A percentile compares a stretch with the other conserved stretches of the same genome.
These are phyloP conservation scores for Glaucidium brasilianum DNA, from an alignment of 2,113 vertebrate species.

Conservation along the genomic window DNA sequence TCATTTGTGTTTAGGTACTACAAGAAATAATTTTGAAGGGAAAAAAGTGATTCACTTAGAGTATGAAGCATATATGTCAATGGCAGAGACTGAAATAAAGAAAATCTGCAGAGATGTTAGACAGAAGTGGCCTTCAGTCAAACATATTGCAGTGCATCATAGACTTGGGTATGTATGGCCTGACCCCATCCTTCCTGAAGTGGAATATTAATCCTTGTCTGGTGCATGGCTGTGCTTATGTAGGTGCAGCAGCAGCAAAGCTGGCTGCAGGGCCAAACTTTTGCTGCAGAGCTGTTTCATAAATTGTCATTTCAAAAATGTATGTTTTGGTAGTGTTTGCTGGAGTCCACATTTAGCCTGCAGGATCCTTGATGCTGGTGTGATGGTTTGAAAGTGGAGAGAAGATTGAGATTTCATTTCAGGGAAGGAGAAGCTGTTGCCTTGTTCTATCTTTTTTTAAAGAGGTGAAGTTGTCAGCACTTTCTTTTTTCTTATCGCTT, in stretches of 20 bases:
- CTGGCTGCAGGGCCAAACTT: not conserved
- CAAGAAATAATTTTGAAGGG: constrained; percentile 85
- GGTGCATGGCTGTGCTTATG: not conserved
- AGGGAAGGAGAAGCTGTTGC: not conserved
- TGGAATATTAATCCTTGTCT: not conserved
- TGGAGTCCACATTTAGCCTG: not conserved
- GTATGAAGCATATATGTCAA: constrained; percentile 88
- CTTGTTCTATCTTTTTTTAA: not conserved
- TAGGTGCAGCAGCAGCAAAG: not conserved
- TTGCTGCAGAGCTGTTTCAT: not conserved
- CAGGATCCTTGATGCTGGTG: not conserved
- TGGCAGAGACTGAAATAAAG: constrained; percentile 87
- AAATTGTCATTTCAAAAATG: not conserved
- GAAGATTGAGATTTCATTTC: not conserved
- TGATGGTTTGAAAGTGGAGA: not conserved
- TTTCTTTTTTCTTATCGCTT: not conserved
- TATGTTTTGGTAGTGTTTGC: not conserved
- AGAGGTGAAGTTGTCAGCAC: not conserved
- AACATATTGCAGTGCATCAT: constrained; percentile 85
- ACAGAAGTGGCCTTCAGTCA: constrained; percentile 81
- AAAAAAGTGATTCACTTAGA: constrained; percentile 86
- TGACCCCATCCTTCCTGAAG: not conserved
- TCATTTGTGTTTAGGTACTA: constrained; percentile 78
- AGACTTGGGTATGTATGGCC: constrained; percentile 84
- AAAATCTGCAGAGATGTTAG: constrained; percentile 84